Conservation (phyloP, 2,888 invertebrate species). For the Andrena praecox region DNA sequence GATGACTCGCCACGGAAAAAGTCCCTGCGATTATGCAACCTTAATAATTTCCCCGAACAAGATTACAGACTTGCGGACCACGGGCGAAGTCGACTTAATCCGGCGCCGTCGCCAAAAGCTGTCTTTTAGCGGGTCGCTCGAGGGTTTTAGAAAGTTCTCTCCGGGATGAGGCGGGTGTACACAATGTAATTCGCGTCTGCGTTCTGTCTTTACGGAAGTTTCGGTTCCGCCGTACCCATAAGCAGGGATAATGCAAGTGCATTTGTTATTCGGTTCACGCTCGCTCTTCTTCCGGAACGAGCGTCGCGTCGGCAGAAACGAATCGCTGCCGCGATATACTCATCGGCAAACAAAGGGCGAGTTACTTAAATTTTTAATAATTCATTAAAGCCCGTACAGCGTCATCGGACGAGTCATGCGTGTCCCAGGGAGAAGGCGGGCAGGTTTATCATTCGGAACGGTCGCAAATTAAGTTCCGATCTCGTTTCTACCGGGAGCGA, state of each 20-base stretch:
- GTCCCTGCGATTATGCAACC: constrained; percentile 12
- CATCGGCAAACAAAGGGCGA: constrained; percentile 15
- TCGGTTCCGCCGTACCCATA: constrained; percentile 21
- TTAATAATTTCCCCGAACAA: constrained; percentile 59
- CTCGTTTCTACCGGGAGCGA: constrained; percentile 23
- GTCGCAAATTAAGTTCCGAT: constrained; percentile 40
- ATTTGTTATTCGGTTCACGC: constrained; percentile 53
- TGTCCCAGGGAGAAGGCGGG: not conserved
- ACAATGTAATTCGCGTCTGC: constrained; percentile 60
- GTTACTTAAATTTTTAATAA: too few relatives aligned
- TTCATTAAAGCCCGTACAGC: too few relatives aligned
- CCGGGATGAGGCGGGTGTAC: constrained; percentile 36
- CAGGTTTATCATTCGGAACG: constrained; percentile 19
- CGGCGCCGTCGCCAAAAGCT: constrained; percentile 38
- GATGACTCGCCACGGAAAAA: not conserved
- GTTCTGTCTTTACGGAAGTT: constrained; percentile 58
- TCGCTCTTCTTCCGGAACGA: not conserved
- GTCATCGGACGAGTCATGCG: not conserved
- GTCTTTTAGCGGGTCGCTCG: constrained; percentile 50
- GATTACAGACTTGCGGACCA: constrained; percentile 44
- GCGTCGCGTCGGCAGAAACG: not conserved
- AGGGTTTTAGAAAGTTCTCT: constrained; percentile 66
- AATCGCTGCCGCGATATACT: constrained; percentile 21
- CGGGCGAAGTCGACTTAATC: constrained; percentile 51
- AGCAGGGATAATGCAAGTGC: constrained; percentile 48